Base-by-base conservation (phyloP, 2,113 vertebrate genomes). In the Ammodramus savannarum region DNA sequence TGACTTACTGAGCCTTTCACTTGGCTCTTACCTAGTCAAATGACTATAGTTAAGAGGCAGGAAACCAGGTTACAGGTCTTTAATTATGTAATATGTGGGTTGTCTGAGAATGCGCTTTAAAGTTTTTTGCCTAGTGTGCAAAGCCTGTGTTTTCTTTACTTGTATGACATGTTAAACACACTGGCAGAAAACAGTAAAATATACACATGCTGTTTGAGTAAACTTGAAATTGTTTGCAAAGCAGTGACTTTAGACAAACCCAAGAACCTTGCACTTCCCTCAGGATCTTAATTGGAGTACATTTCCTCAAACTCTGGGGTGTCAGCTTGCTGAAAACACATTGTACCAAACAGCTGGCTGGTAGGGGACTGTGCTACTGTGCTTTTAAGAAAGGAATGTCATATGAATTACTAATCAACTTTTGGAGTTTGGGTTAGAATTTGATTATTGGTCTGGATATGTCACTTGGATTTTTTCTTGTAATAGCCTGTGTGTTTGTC, bases 1-100 rank as follows among this genome's bases (percentile, higher is more conserved):
- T 96, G 95, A 95, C 52, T 91, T 87, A 81, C 84, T 90, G 76
- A 93, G 83, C 61, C 77, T 89, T 95, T 95, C 48, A 25, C 77
- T 94, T 95, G 93, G 81, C 81, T 95, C 78, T 95, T 92, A 95
- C 86, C 83, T 96, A 89, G 95, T 93, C 74, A 89, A 92, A 97
- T 69, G 87, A 95, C 93, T 91, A 7, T 79, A 94, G 95, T 95
- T 94, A 91, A 94, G 91, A 93, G 71, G 74, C 89, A 96, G 94
- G 91, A 95, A 95, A 92, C 73, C 84, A 91, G 91, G 84, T 91
- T 85, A 94, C 87, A 97, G 89, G 72, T 97, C 96, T 95, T 71
- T 97, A 95, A 95, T 97, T 95, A 94, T 82, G 84, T 95, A 92
- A 89, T 89, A 85, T 68, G 89, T 89, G 93, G 87, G 77, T 95